Base-by-base conservation (phyloP, 2,113 vertebrate species). In the Pollimyrus isidori region DNA sequence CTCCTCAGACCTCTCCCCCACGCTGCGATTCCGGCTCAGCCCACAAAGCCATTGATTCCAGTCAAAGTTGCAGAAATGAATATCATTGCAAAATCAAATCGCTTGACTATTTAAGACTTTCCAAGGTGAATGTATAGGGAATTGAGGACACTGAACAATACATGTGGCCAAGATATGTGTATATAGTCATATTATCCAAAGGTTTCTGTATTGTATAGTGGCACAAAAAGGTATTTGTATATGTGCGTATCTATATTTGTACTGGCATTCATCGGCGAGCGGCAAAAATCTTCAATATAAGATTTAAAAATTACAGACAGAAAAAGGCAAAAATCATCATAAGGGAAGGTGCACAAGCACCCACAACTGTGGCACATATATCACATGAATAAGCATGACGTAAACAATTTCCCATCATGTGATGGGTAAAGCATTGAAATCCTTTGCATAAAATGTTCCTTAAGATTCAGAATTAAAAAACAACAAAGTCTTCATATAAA, bases 81-180 rank as follows among this genome's bases (percentile, higher is more conserved):
- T 97, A 98, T 99, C 98, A 99, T 99, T 99, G 98, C 98, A 99
- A 98, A 97, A 99, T 99, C 98, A 99, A 99, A 99, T 97, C 97
- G 97, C 97, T 99, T 98, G 97, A 96, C 97, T 97, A 95, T 99
- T 99, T 97, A 96, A 96, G 97, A 97, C 96, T 97, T 97, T 96
- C 62, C 62, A 69, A 69, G 62, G 62, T 69, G n/a, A 30, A 69
- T 92, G 90, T 94, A 94, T 95, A 95, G 94, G 95, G 96, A 96
- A 96, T 46, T 21, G 35, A 83, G 17, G 80, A 46, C 17, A 49
- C 46, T 2, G 23, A 86, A 69, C n/a, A 30, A 69, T 26, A 69
- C n/a, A 69, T 30, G 62, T 11, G 62, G 26, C 9, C n/a, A 69
- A 30, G 9, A 26, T 69, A 69, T 30, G 62, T 30, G 62, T 30